These are phyloP conservation scores for Odontocolon sp. DNA, from an alignment of 2,888 invertebrate genomes.

Conservation along the genomic window DNA sequence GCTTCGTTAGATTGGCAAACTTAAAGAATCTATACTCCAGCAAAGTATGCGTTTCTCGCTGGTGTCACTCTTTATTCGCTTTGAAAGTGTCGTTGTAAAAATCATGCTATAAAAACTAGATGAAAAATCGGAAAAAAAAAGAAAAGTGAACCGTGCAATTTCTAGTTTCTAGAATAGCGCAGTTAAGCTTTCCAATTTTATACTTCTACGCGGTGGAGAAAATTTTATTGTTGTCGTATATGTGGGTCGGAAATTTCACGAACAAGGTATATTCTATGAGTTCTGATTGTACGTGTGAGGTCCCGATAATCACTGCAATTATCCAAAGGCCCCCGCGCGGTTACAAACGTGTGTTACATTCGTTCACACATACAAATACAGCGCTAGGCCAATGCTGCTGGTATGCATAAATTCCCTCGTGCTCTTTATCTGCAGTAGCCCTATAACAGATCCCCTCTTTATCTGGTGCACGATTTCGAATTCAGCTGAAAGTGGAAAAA, in stretches of 20 bases:
- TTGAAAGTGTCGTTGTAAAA: not conserved
- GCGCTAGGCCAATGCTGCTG: not conserved
- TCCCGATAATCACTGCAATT: conserved; percentile 55
- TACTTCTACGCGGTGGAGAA: not conserved
- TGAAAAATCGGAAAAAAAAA: not conserved
- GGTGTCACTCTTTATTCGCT: not conserved
- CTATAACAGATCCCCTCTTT: conserved; percentile 16
- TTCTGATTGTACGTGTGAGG: conserved; percentile 33
- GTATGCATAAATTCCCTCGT: conserved; percentile 47
- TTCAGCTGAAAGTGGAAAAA: conserved; percentile 60
- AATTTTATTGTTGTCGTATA: conserved; percentile 8
- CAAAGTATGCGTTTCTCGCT: not conserved
- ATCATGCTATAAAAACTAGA: not conserved
- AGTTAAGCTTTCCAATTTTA: conserved; percentile 1
- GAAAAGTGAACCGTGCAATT: not conserved
- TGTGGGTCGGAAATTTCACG: conserved; percentile 26
- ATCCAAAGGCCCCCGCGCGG: conserved; percentile 41
- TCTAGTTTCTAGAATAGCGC: not conserved
- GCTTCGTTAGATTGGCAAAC: conserved; percentile 29
- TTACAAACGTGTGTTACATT: conserved; percentile 46
- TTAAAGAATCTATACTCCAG: conserved; percentile 1
- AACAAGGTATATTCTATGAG: conserved; percentile 10
- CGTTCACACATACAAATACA: conserved; percentile 1
- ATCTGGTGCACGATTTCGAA: conserved; percentile 49
- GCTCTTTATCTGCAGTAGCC: conserved; percentile 29